Conservation (phyloP, 2,113 vertebrate genomes). For the Pontoporia blainvillei region DNA sequence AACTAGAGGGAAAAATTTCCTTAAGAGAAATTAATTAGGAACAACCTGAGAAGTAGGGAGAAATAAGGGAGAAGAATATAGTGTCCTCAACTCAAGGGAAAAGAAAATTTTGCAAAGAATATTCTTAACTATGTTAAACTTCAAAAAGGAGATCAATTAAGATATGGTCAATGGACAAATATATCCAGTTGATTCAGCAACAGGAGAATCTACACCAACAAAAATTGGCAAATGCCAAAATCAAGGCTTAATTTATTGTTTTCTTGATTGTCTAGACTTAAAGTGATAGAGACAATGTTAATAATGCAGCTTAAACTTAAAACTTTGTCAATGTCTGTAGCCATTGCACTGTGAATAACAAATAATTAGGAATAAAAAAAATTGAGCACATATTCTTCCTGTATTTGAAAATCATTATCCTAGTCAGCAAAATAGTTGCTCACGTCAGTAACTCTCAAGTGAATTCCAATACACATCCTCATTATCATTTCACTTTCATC, state of each 20-base stretch:
- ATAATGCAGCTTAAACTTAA: neutral
- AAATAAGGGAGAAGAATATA: neutral
- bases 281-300: neutral
- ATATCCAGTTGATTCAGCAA: neutral
- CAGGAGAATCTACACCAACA: neutral
- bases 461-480: neutral
- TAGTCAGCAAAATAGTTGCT: neutral
- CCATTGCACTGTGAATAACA: neutral
- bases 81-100: neutral
- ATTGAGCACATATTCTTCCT: neutral
- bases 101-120: neutral
- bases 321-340: neutral
- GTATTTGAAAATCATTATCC: neutral
- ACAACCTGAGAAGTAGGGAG: neutral
- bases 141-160: neutral
- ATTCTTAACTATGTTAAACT: neutral
- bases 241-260: neutral
- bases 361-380: neutral
- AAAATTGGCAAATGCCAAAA: neutral
- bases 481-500: neutral
- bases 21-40: neutral
- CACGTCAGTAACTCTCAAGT: neutral
- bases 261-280: neutral
- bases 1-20: neutral
- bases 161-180: neutral